Base-by-base conservation (phyloP, 2,113 vertebrate genomes). In the Corythornis cristatus region DNA sequence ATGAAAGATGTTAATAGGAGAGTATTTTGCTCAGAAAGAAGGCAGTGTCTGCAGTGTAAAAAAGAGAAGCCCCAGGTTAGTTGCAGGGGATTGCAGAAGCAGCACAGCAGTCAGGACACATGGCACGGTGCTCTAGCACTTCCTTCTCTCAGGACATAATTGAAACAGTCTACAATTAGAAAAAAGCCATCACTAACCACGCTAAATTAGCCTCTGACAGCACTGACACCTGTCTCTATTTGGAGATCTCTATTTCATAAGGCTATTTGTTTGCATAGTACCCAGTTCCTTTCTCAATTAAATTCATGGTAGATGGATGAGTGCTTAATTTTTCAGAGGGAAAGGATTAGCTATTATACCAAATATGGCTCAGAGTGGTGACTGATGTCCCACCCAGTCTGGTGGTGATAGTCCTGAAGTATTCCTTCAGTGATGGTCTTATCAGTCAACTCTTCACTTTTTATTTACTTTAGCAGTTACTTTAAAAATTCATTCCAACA, bases 401-500 rank as follows among this genome's bases (percentile, higher is more conserved):
- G 45, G 51, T 76, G 64, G 46, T 82, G 58, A 70, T 89, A 64
- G 86, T 96, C 66, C 58, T 93, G 65, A 93, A 74, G 77, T 83
- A 95, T 96, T 97, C 91, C 93, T 97, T 96, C 85, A 93, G 89
- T 73, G 72, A 89, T 74, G 80, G 81, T 40, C 78, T 98, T 97
- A 98, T 97, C 97, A 86, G 93, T 93, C 93, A 97, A 77, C 93
- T 80, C 66, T 96, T 98, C 91, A 93, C 43, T 90, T 94, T 78
- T 78, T 98, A 97, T 98, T 98, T 98, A 97, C 93, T 95, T 98
- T 95, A 97, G 75, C 77, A 79, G 86, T 60, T 86, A 26, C 88
- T 97, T 96, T 95, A 95, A 97, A 96, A 93, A 96, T 89, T 92
- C 83, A 84, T 95, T 96, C 83, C 81, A 88, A 79, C 72, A 92